A percentile compares a stretch with the other conserved stretches of the same genome.
Evolutionary conservation across 2,113 vertebrate species (phyloP).

Genomic region (Saiga tatarica): DNA sequence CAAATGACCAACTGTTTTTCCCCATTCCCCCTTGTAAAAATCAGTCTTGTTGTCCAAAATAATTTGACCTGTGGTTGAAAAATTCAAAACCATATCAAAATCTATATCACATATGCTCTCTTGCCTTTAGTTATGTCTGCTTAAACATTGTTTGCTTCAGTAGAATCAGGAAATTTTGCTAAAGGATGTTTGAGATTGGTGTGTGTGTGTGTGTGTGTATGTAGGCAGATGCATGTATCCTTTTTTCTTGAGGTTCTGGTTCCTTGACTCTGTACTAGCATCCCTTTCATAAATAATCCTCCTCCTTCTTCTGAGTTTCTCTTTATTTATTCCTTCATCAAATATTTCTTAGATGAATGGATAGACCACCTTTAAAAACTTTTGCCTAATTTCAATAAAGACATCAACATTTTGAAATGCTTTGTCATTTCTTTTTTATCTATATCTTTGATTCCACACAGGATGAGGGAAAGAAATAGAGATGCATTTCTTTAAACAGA

Average conservation of each 20-base stretch:
- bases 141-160: neutral
- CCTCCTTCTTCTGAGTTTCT: neutral
- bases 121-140: neutral
- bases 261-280: neutral
- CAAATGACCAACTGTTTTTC: neutral
- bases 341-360: neutral
- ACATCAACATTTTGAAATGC: neutral
- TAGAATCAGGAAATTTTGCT: neutral
- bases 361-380: neutral
- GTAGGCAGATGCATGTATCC: neutral
- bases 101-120: neutral
- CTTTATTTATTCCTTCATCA: neutral
- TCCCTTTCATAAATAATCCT: neutral
- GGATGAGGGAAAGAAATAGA: neutral
- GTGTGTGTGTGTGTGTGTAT: neutral
- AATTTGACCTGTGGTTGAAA: neutral
- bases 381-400: neutral
- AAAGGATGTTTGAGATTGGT: neutral
- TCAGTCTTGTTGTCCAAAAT: neutral
- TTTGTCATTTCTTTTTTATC: neutral
- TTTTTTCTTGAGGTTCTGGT: neutral
- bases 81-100: conserved; percentile 18
- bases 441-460: neutral
- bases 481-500: neutral
- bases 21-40: neutral